Base-by-base conservation (phyloP, 2,888 invertebrate species). In the Lepidonotus clava region DNA sequence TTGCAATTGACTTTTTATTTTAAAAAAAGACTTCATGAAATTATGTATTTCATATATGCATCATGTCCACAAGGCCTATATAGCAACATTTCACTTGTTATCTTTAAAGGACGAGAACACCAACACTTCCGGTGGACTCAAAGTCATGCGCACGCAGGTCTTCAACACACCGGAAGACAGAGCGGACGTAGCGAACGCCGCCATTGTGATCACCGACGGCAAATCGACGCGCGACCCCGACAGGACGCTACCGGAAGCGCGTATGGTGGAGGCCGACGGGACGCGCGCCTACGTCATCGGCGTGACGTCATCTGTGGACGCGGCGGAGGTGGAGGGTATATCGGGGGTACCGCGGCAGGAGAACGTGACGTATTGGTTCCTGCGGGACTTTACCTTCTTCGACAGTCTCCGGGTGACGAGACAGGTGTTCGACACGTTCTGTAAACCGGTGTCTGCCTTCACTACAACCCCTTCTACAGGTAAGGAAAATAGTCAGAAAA, bases 91-190 rank as follows among this genome's bases (percentile, higher is more conserved):
- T n/a, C n/a, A n/a, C n/a, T n/a, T n/a, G 18, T 46, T 46, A 11
- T 11, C 34, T 18, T n/a, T 41, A 11, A 41, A 80, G 34, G 80
- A 24, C 6, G 80, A 80, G 46, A 80, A 80, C 51, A 80, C 80
- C 41, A 80, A 80, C 32, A 80, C 80, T 2, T 80, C 80, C 46
- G 80, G 80, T 5, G 80, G 80, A 8, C 41, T 80, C 80, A 46
- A 80, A 24, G 80, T 80, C 8, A 24, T 24, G 41, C 41, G 80
- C 28, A 80, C 41, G 28, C 24, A 80, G 51, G 80, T 46, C 2
- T 80, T 80, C 28, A 28, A 1, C 51, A 18, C 80, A 41, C n/a
- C 46, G 5, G 80, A 80, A 4, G 80, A 80, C 80, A 41, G 80
- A 24, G 24, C 80, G 18, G 46, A 41, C 5, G 80, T 41, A 11